Conservation (phyloP, 2,797 vertebrate species). For the Onychomys torridus region DNA sequence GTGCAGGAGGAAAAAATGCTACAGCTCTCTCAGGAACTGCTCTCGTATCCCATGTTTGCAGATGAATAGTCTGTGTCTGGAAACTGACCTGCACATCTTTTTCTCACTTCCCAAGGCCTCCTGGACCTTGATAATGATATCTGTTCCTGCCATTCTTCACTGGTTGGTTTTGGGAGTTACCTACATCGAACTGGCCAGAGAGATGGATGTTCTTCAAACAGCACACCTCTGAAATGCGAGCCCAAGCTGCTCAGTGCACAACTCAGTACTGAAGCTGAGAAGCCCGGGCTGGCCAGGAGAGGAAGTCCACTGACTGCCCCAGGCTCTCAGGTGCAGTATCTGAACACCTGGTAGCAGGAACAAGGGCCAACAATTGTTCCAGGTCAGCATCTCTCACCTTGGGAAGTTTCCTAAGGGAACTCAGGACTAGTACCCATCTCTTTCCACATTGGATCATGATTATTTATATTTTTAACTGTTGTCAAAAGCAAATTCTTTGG, state of each 20-base stretch:
- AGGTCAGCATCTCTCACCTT: background rate
- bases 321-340: fast-evolving
- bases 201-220: background rate
- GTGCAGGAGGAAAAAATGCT: background rate
- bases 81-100: background rate
- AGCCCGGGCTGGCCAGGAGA: background rate
- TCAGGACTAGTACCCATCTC: background rate
- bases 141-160: background rate
- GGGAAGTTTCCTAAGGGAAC: background rate
- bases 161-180: background rate
- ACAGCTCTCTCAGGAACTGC: background rate
- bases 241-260: background rate
- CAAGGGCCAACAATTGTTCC: background rate
- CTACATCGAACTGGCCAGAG: background rate
- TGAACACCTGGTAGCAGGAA: background rate
- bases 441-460: background rate
- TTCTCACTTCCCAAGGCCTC: fast-evolving
- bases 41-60: background rate
- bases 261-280: background rate
- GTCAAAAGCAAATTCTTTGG: constrained; percentile 60
- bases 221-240: fast-evolving
- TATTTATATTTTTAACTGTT: background rate
- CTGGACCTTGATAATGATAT: background rate
- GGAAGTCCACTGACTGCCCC: background rate
- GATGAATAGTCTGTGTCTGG: background rate